phyloP scores from a whole-genome alignment of 2,797 vertebrate species.

The Rhinatrema bivittatum region DNA sequence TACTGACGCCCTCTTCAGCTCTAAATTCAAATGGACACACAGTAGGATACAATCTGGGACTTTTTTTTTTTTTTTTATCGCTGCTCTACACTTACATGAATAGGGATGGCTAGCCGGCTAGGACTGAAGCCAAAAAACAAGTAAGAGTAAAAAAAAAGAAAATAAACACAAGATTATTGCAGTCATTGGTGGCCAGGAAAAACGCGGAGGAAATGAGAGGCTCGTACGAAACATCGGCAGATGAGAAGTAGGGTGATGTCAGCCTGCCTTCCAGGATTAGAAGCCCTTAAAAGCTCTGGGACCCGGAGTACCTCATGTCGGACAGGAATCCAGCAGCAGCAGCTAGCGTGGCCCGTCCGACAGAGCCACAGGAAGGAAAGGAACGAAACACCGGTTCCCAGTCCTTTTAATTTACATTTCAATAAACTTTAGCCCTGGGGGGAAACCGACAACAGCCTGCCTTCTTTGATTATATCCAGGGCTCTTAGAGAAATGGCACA shows the following conservation, averaged over 20 bases:
- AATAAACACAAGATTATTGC: constrained; percentile 55
- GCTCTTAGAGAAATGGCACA: too few species aligned
- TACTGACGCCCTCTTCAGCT: too few species aligned
- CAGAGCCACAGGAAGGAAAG: too few species aligned
- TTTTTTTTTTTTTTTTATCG: constrained; percentile 26
- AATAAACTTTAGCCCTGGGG: not conserved
- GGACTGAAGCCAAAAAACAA: constrained; percentile 54
- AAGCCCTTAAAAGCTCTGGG: constrained; percentile 89
- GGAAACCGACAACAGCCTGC: not conserved
- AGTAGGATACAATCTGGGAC: too few species aligned
- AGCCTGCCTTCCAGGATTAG: constrained; percentile 89
- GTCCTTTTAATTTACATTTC: not conserved
- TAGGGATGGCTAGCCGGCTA: constrained; percentile 26
- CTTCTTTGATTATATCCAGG: too few species aligned
- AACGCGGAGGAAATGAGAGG: constrained; percentile 81
- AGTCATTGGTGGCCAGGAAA: constrained; percentile 69
- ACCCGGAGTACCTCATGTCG: constrained; percentile 11
- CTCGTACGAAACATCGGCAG: constrained; percentile 79
- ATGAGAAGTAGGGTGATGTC: constrained; percentile 81
- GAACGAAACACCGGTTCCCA: constrained; percentile 4
- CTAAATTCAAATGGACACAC: too few species aligned
- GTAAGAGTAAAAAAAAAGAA: constrained; percentile 46
- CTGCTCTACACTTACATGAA: constrained; percentile 53
- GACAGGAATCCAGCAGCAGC: too few species aligned
- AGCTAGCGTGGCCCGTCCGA: too few species aligned